These are phyloP conservation scores for Miichthys miiuy DNA, from an alignment of 2,797 vertebrate genomes.

Conservation along the genomic window DNA sequence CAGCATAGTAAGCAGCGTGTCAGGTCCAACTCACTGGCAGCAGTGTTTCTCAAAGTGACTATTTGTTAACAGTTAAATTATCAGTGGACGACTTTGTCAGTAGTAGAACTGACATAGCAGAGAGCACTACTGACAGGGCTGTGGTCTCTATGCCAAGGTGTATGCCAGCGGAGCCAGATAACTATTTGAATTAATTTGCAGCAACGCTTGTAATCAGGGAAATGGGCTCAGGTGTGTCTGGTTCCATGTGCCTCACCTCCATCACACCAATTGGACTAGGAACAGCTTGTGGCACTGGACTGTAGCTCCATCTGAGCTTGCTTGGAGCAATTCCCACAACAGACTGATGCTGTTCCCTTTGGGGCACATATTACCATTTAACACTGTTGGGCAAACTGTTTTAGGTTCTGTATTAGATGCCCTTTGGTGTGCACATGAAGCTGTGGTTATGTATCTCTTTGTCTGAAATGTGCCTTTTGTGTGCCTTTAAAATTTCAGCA, in stretches of 20 bases:
- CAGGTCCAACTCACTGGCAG: background rate
- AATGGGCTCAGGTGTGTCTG: constrained; percentile 41
- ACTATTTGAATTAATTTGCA: constrained; percentile 28
- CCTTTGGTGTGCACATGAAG: constrained; percentile 1
- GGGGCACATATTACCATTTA: background rate
- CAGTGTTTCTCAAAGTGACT: background rate
- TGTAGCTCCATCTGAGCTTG: background rate
- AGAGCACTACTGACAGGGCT: background rate
- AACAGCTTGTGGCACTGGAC: background rate
- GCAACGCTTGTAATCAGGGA: constrained; percentile 19
- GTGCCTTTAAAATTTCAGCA: constrained; percentile 16
- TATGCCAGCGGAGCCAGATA: background rate
- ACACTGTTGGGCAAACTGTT: background rate
- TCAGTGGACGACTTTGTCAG: background rate
- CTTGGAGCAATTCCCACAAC: background rate
- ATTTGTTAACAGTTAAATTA: background rate
- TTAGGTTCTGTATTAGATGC: constrained; percentile 2
- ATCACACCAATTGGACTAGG: constrained; percentile 1
- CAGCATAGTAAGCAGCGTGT: background rate
- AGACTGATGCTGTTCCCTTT: constrained; percentile 17
- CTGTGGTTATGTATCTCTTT: constrained; percentile 4
- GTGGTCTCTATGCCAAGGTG: background rate
- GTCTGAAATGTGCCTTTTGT: constrained; percentile 13
- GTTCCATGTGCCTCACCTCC: constrained; percentile 23
- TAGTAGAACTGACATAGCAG: background rate